Conservation (phyloP, 2,113 vertebrate species). For the Aptenodytes patagonicus region DNA sequence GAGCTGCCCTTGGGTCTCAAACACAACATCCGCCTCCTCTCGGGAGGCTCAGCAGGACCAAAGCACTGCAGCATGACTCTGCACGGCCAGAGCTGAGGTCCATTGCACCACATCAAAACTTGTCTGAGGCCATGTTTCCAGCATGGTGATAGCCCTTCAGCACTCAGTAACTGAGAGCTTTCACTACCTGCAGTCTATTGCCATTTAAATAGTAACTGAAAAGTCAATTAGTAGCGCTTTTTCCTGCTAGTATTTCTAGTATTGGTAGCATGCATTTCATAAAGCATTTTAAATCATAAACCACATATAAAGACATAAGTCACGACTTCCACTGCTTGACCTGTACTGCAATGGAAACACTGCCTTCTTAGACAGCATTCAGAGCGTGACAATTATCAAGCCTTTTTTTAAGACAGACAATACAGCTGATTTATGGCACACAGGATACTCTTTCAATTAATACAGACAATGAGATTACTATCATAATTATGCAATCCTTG, state of each 20-base stretch:
- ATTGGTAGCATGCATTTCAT: background rate
- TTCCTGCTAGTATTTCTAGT: background rate
- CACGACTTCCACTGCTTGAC: background rate
- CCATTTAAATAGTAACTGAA: background rate
- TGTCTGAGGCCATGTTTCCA: background rate
- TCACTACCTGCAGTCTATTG: background rate
- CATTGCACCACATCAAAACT: background rate
- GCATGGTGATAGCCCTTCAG: background rate
- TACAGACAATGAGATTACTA: background rate
- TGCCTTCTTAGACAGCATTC: background rate
- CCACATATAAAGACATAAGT: background rate
- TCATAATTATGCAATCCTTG: background rate
- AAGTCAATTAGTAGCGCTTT: background rate
- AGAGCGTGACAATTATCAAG: background rate
- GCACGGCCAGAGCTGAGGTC: background rate
- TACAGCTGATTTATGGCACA: background rate
- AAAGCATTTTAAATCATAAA: background rate
- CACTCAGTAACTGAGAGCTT: background rate
- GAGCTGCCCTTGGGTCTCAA: background rate
- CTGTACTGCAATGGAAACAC: background rate
- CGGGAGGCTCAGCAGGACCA: background rate
- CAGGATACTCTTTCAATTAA: background rate
- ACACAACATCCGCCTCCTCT: background rate
- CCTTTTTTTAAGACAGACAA: background rate
- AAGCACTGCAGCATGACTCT: fast-evolving